Evolutionary conservation across 2,797 vertebrate genomes (phyloP), one percentile per base, ranked within the genome.

Genomic region (Chelon labrosus): DNA sequence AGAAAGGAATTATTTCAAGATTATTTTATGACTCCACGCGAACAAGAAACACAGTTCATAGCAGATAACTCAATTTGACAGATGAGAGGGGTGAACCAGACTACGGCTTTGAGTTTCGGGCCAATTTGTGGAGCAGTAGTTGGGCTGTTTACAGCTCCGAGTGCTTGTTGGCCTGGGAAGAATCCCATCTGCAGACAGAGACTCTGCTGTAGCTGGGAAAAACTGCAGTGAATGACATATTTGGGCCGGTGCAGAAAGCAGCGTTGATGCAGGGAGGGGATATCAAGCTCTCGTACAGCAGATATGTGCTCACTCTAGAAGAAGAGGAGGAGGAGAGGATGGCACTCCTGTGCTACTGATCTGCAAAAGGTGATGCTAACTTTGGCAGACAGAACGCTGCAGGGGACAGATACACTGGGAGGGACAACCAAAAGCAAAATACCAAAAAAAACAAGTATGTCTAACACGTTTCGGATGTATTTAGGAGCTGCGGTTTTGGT

Each of bases 211-310:
- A 79, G 88, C 88, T 84, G 65, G 79, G 90, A 89, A 84, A 82
- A 69, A 70, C 84, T 88, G 88, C 89, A 82, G 81, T 76, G 81
- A 89, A 63, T 84, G 84, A 89, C 88, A 91, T 67, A 87, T 91
- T 89, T 81, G 77, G 88, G 80, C 77, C 79, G 62, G 65, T 70
- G 78, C 44, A 74, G 74, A 76, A 78, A 78, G 80, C 69, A 46
- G 67, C 17, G 19, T 49, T 51, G 79, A 89, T 63, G 65, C 58
- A 64, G 75, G 38, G 10, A 12, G 19, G 47, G 47, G 47, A 79
- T 76, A 83, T 55, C 56, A 13, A 58, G 81, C 87, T 83, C 85
- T 83, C 79, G 88, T 84, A 69, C 77, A 70, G 81, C 71, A 84
- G 80, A 88, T 84, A 88, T 77, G 80, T 25, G 59, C 75, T 52